A percentile compares a stretch with the other conserved stretches of the same genome.
phyloP scores from a whole-genome alignment of 2,888 invertebrate species.

The Eupithecia inturbata region DNA sequence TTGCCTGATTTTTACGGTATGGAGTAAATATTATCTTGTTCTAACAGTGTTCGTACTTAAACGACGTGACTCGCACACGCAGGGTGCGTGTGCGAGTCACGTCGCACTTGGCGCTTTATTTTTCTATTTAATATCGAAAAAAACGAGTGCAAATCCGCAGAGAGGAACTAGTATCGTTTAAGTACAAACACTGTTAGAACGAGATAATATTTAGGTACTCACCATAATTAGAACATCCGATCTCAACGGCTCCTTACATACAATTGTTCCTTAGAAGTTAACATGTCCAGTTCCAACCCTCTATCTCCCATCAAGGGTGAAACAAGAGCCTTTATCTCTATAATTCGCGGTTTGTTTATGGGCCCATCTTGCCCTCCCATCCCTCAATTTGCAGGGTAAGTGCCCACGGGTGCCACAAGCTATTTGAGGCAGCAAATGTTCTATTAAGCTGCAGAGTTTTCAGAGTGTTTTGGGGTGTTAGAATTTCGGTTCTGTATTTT shows the following conservation, averaged over 20 bases:
- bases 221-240: background rate
- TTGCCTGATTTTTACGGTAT: too few species aligned
- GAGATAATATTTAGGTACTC: background rate
- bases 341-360: conserved; percentile 27
- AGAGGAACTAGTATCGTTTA: background rate
- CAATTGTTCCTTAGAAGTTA: background rate
- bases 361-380: conserved; percentile 28
- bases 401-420: conserved; percentile 25
- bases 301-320: conserved; percentile 10
- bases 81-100: too few species aligned
- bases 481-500: background rate
- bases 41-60: too few species aligned
- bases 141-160: background rate
- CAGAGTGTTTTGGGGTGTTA: background rate
- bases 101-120: too few species aligned
- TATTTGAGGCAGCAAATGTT: conserved; percentile 28
- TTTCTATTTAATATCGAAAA: background rate
- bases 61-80: too few species aligned
- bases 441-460: conserved; percentile 19
- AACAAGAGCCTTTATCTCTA: conserved; percentile 21
- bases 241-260: background rate
- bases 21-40: too few species aligned
- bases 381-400: conserved; percentile 36
- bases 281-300: conserved; percentile 7
- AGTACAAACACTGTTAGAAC: background rate